A percentile compares a stretch with the other conserved stretches of the same genome.
Conservation (phyloP, 2,888 invertebrate species). For the Ischnura elegans region DNA sequence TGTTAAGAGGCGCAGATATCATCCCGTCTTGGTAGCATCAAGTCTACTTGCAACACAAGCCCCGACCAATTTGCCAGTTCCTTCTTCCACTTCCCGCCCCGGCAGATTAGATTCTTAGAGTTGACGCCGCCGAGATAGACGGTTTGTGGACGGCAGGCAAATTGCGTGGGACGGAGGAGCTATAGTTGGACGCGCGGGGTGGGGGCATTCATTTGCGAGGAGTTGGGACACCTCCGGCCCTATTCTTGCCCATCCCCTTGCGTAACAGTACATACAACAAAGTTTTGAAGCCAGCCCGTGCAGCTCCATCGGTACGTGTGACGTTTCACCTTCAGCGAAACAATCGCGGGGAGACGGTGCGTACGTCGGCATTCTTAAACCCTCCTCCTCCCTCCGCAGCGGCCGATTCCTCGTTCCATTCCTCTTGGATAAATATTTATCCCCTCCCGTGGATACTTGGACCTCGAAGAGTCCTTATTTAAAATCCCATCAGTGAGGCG, state of each 20-base stretch:
- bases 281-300: neutral
- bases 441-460: neutral
- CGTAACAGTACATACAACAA: slow-evolving; percentile 13
- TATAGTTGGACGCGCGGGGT: neutral
- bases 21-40: too few relatives aligned
- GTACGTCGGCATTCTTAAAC: neutral
- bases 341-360: neutral
- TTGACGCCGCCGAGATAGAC: neutral
- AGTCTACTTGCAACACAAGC: neutral
- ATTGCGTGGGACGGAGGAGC: neutral
- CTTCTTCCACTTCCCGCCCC: neutral
- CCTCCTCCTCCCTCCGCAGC: neutral
- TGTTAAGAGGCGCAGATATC: too few relatives aligned
- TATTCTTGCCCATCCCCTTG: neutral
- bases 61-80: neutral
- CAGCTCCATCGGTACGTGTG: neutral
- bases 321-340: neutral
- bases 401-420: neutral
- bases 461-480: neutral
- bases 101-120: neutral
- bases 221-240: neutral
- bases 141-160: neutral
- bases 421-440: neutral
- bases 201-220: neutral
- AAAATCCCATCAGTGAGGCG: neutral